Percentiles rank a stretch among this genome's conserved stretches.
Conservation (phyloP, 2,888 invertebrate species). For the Cryptocephalus primarius region DNA sequence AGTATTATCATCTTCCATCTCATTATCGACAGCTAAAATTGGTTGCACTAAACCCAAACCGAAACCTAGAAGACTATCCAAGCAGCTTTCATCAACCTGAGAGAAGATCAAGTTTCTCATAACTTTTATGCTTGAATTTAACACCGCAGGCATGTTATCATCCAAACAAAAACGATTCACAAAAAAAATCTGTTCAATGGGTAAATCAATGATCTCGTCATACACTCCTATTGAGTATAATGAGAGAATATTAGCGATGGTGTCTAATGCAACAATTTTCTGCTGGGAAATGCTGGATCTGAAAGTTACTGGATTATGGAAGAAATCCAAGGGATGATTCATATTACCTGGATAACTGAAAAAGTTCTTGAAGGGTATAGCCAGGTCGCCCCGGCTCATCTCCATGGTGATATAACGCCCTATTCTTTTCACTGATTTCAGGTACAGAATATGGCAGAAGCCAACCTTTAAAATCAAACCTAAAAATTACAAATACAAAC, state of each 20-base stretch:
- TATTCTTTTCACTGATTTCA: constrained; percentile 47
- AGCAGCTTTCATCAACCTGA: constrained; percentile 65
- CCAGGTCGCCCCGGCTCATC: constrained; percentile 86
- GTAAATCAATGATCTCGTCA: constrained; percentile 61
- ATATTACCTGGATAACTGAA: constrained; percentile 57
- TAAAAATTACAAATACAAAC: constrained; percentile 13
- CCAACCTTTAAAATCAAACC: constrained; percentile 74
- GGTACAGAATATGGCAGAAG: constrained; percentile 60
- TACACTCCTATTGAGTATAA: constrained; percentile 67
- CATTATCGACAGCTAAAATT: constrained; percentile 32
- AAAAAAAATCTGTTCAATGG: constrained; percentile 67
- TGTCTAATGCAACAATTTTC: constrained; percentile 66
- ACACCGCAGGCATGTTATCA: constrained; percentile 61
- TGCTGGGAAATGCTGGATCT: constrained; percentile 73
- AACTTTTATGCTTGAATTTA: constrained; percentile 67
- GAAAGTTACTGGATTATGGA: constrained; percentile 7
- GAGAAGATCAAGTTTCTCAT: constrained; percentile 65
- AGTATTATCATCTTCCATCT: constrained; percentile 44
- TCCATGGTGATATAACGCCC: constrained; percentile 82
- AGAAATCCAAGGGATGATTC: neutral
- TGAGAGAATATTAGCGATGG: constrained; percentile 66
- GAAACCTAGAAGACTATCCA: constrained; percentile 58
- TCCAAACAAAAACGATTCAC: constrained; percentile 77
- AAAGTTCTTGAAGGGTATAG: constrained; percentile 79
- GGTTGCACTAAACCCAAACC: constrained; percentile 56